Conservation (phyloP, 2,113 vertebrate species). For the Stigmatopora argus region DNA sequence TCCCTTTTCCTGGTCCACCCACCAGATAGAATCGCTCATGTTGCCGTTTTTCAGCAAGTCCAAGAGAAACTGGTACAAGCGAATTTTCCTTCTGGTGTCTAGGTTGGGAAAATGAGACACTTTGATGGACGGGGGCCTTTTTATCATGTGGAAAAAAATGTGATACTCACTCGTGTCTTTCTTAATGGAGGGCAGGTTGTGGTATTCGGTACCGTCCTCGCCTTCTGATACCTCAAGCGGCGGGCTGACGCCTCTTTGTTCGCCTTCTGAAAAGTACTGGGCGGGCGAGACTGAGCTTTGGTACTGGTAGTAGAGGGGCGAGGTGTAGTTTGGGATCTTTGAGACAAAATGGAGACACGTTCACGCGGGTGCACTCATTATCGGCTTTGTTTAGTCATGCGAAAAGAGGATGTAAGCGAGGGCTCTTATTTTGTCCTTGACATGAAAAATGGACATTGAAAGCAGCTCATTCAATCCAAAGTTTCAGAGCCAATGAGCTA, state of each 20-base stretch:
- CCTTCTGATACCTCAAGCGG: constrained; percentile 59
- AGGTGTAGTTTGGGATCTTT: constrained; percentile 56
- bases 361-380: not conserved
- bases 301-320: constrained; percentile 53
- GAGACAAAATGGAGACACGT: constrained; percentile 26
- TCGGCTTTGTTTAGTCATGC: constrained; percentile 34
- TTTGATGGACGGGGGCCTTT: not conserved
- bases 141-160: not conserved
- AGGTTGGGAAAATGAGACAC: constrained; percentile 1
- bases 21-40: constrained; percentile 71
- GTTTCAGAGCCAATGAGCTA: too few relatives aligned
- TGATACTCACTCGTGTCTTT: constrained; percentile 51
- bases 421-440: constrained; percentile 2
- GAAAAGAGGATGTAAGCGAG: constrained; percentile 49
- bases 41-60: constrained; percentile 68
- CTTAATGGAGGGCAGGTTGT: constrained; percentile 34
- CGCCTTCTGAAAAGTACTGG: constrained; percentile 51
- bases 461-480: not conserved
- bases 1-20: constrained; percentile 95
- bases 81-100: constrained; percentile 66
- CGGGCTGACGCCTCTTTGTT: constrained; percentile 50
- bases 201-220: constrained; percentile 52
- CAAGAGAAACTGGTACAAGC: constrained; percentile 73
- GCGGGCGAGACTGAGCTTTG: constrained; percentile 35
- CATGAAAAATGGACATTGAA: not conserved